Conservation (phyloP, 2,888 invertebrate species). For the Lasius fuliginosus region DNA sequence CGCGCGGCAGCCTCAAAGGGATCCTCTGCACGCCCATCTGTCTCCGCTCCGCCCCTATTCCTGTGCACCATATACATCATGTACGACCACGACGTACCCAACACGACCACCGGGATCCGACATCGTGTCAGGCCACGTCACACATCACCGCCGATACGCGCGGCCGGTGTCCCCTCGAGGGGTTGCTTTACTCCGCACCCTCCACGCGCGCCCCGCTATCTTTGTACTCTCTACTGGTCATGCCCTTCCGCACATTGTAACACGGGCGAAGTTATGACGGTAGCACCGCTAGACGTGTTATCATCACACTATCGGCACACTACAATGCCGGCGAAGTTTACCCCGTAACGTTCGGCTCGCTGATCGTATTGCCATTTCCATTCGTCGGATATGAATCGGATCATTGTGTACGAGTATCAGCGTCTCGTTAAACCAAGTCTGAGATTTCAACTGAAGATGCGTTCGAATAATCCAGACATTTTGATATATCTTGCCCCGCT, state of each 20-base stretch:
- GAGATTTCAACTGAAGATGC: neutral
- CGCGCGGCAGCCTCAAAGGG: conserved; percentile 86
- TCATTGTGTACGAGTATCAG: neutral
- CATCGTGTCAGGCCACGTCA: conserved; percentile 81
- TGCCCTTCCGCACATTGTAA: conserved; percentile 51
- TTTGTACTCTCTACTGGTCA: conserved; percentile 49
- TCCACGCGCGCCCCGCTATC: conserved; percentile 60
- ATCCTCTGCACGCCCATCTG: conserved; percentile 86
- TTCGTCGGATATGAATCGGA: neutral
- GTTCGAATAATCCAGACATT: neutral
- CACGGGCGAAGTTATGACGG: conserved; percentile 26
- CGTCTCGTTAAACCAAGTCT: neutral
- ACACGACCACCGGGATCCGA: conserved; percentile 79
- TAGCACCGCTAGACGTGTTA: conserved; percentile 39
- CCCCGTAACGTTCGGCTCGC: neutral
- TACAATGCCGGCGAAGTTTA: conserved; percentile 8
- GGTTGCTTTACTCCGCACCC: conserved; percentile 61
- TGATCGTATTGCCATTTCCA: too few species aligned
- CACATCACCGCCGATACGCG: conserved; percentile 68
- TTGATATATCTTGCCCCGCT: neutral
- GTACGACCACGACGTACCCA: conserved; percentile 78
- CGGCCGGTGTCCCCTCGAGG: conserved; percentile 56
- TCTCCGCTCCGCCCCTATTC: conserved; percentile 86
- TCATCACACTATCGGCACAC: conserved; percentile 34
- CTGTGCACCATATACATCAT: conserved; percentile 85